These are phyloP conservation scores for Peromyscus maniculatus DNA, from an alignment of 2,113 vertebrate genomes.

Conservation along the genomic window DNA sequence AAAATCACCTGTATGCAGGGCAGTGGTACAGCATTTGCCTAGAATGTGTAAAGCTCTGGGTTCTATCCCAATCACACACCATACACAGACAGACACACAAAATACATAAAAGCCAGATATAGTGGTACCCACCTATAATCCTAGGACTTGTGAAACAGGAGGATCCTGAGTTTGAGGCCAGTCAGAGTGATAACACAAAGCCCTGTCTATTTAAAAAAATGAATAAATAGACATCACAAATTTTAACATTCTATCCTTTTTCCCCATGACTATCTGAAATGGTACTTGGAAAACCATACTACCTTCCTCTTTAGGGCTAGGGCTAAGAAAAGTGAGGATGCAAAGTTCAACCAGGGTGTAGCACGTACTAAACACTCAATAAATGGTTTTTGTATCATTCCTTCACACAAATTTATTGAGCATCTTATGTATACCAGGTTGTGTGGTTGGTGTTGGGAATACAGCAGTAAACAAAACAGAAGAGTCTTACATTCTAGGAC, in stretches of 20 bases:
- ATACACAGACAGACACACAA: background rate
- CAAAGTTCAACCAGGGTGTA: constrained; percentile 25
- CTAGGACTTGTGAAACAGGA: background rate
- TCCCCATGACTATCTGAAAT: background rate
- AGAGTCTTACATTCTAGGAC: constrained; percentile 42
- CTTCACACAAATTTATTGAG: constrained; percentile 41
- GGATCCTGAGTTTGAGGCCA: background rate
- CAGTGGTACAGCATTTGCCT: background rate
- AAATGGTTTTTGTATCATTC: constrained; percentile 36
- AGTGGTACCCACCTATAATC: background rate
- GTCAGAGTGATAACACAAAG: background rate
- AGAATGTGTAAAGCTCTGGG: background rate
- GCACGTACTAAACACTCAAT: constrained; percentile 17
- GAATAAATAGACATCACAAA: background rate
- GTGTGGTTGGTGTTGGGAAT: constrained; percentile 7
- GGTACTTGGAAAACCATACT: constrained; percentile 1
- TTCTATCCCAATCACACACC: background rate
- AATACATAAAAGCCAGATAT: background rate
- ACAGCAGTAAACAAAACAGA: constrained; percentile 42
- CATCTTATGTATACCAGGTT: constrained; percentile 37
- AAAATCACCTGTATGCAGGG: background rate
- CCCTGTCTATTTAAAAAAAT: background rate
- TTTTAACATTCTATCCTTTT: background rate
- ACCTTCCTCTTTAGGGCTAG: background rate
- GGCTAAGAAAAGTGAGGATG: background rate